Conservation (phyloP, 2,113 vertebrate genomes). For the Chroicocephalus ridibundus region DNA sequence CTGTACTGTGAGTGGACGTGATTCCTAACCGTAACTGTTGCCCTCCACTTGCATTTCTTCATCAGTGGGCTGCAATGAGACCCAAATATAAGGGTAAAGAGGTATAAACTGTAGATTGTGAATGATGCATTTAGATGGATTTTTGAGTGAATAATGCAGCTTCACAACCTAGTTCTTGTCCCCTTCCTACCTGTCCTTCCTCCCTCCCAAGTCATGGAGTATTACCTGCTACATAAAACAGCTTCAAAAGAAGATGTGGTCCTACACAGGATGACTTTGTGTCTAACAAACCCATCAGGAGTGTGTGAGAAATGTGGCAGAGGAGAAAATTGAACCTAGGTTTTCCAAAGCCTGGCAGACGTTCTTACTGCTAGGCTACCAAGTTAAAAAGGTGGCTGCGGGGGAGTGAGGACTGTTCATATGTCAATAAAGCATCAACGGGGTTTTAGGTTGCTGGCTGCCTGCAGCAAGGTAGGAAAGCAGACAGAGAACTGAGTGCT, state of each 20-base stretch:
- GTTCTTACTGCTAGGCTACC: not conserved
- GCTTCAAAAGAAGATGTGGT: not conserved
- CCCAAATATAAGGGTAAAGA: not conserved
- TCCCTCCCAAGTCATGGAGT: not conserved
- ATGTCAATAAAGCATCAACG: not conserved
- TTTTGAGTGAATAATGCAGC: not conserved
- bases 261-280: not conserved
- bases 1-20: not conserved
- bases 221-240: not conserved
- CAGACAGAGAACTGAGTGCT: not conserved
- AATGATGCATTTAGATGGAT: not conserved
- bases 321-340: not conserved
- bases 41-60: not conserved
- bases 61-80: not conserved
- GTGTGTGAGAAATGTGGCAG: not conserved
- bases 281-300: not conserved
- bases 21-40: not conserved
- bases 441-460: not conserved
- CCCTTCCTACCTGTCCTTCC: not conserved
- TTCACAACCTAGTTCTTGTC: not conserved
- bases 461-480: not conserved
- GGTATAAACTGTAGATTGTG: not conserved
- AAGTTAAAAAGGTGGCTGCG: not conserved
- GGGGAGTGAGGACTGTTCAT: not conserved
- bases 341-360: not conserved